Percentiles rank a stretch among this genome's conserved stretches.
Evolutionary conservation across 64 coral and sea anemone species (phyloP).

Genomic region (Astreopora myriophthalma): DNA sequence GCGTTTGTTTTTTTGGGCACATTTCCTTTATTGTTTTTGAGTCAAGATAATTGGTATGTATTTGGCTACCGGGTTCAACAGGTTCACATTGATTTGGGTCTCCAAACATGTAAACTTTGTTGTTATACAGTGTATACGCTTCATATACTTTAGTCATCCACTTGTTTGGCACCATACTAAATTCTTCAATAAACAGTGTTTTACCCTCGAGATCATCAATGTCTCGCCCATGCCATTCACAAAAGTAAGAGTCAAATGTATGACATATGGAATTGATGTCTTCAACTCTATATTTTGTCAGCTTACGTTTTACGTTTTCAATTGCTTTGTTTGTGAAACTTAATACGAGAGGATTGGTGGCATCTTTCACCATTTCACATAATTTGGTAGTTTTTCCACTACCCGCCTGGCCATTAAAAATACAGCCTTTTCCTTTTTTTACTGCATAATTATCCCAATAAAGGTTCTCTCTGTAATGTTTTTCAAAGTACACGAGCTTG

Average conservation of each 20-base stretch:
- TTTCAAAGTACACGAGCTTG: slow-evolving; percentile 1
- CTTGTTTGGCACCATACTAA: too few species aligned
- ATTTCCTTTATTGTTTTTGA: background rate
- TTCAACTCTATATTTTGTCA: too few species aligned
- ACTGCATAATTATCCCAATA: background rate
- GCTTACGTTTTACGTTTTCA: background rate
- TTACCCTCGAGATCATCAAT: too few species aligned
- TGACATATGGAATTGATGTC: slow-evolving; percentile 2
- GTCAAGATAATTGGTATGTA: background rate
- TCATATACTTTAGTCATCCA: too few species aligned
- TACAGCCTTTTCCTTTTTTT: background rate
- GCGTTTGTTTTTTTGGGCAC: background rate
- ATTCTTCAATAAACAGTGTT: too few species aligned
- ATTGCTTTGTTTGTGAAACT: background rate
- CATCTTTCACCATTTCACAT: slow-evolving; percentile 22
- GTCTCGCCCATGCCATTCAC: background rate
- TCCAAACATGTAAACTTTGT: too few species aligned
- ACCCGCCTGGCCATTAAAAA: slow-evolving; percentile 28
- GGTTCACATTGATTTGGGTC: slow-evolving; percentile 4
- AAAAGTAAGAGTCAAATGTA: slow-evolving; percentile 46
- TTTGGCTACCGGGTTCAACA: background rate
- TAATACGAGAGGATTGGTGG: background rate
- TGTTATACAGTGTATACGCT: too few species aligned
- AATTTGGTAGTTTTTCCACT: slow-evolving; percentile 12
- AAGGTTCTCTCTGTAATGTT: slow-evolving; percentile 32